Percentiles rank a stretch among this genome's conserved stretches.
These are phyloP conservation scores for Drosophila nigromelanica DNA, from an alignment of 1,140 invertebrate species.

Conservation along the genomic window DNA sequence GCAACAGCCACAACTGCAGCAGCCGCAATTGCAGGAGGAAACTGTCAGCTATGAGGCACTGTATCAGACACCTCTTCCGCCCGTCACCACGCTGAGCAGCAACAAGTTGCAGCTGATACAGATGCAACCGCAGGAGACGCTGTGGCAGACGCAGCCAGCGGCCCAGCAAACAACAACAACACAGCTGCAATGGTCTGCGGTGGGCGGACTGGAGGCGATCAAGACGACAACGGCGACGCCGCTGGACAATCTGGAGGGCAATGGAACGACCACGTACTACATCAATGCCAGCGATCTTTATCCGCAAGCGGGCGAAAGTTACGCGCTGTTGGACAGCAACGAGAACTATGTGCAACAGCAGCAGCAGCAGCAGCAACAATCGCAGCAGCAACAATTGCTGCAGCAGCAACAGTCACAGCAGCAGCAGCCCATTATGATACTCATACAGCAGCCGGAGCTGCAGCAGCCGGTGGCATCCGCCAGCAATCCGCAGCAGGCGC, in stretches of 20 bases:
- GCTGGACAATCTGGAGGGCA: conserved; percentile 28
- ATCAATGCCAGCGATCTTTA: conserved; percentile 73
- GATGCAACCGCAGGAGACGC: conserved; percentile 25
- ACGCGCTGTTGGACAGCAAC: conserved; percentile 59
- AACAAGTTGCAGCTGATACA: conserved; percentile 34
- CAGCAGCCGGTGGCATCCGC: conserved; percentile 62
- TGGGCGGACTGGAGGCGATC: conserved; percentile 65
- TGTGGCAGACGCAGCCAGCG: conserved; percentile 29
- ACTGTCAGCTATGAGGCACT: conserved; percentile 19
- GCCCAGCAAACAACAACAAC: conserved; percentile 23
- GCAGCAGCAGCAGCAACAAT: conserved; percentile 39
- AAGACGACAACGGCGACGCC: conserved; percentile 46
- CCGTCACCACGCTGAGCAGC: not conserved
- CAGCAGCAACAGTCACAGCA: conserved; percentile 42
- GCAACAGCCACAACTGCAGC: conserved; percentile 40
- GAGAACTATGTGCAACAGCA: conserved; percentile 69
- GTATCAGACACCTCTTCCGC: conserved; percentile 1
- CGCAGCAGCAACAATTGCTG: conserved; percentile 8
- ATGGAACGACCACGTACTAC: conserved; percentile 69
- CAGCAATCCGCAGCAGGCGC: conserved; percentile 71
- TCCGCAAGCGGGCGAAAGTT: conserved; percentile 26
- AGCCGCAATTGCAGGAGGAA: conserved; percentile 33
- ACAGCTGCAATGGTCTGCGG: conserved; percentile 65
- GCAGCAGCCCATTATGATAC: conserved; percentile 74
- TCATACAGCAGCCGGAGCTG: conserved; percentile 66